Evolutionary conservation across 2,113 vertebrate species (phyloP).

Genomic region (Colius striatus): DNA sequence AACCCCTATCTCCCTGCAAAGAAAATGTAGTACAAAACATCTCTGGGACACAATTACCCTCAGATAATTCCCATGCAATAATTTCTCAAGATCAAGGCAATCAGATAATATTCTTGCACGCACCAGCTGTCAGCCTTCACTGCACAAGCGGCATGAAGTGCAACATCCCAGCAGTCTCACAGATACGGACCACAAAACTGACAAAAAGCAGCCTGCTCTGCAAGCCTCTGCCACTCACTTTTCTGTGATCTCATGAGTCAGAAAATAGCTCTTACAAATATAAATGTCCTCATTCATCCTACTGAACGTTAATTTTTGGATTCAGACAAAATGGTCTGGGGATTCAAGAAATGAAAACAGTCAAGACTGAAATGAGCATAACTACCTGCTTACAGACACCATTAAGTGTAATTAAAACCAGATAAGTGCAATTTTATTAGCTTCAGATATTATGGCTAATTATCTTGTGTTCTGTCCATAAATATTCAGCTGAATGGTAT

Average conservation of each 20-base stretch:
- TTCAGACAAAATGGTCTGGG: background rate
- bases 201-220: background rate
- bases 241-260: background rate
- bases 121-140: background rate
- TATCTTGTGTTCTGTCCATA: background rate
- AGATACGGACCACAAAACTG: accelerated
- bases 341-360: background rate
- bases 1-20: background rate
- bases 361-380: background rate
- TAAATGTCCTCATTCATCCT: background rate
- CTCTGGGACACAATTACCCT: background rate
- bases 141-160: background rate
- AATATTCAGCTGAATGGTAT: background rate
- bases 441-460: background rate
- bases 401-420: slow-evolving; percentile 2
- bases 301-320: background rate
- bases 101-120: background rate
- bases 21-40: background rate
- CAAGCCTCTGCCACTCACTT: background rate
- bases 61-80: background rate
- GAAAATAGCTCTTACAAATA: background rate
- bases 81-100: slow-evolving; percentile 12
- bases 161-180: background rate
- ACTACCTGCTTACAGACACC: background rate
- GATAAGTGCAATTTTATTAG: background rate